Base-by-base conservation (phyloP, 2,797 vertebrate genomes). In the Triplophysa yarkandensis region DNA sequence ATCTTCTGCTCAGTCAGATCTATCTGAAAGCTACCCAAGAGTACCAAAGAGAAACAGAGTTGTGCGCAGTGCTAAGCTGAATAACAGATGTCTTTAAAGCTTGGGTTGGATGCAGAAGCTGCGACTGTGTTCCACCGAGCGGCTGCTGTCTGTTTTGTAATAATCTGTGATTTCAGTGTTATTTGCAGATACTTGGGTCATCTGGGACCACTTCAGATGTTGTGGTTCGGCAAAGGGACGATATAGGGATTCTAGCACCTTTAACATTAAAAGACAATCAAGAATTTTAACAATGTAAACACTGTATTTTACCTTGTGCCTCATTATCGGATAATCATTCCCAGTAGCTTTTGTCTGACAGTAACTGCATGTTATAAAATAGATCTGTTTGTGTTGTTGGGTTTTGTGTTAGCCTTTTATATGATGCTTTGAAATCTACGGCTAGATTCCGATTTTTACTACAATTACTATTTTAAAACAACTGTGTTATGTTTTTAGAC, bases 301-400 rank as follows among this genome's bases (percentile, higher is more conserved):
- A 6, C 52, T 83, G 83, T 82, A 80, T 89, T 91, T 91, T 86
- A 87, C 87, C 83, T 86, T 81, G 83, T 85, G 86, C 81, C 83
- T 91, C 82, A 86, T 88, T 88, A 87, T 81, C 64, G 63, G 79
- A 74, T 87, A 90, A 91, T 89, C 85, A 89, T 79, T 82, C 83
- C 87, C 87, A 36, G 58, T 85, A 85, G 84, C 83, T 80, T 84
- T 84, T 80, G 71, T 76, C 70, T 86, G 83, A 86, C 85, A 84
- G 80, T 84, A 89, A 89, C 86, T 81, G 70, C 85, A 84, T 81
- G 84, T 86, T 84, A 81, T 85, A 84, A 87, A 88, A 87, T 62
- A 80, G 81, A 86, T 85, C 76, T 5, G 63, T 83, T 86, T 85
- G 81, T 83, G 80, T 81, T 55, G 32, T 19, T 23, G 70, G 80